Base-by-base conservation (phyloP, 2,888 invertebrate genomes). In the Fragum sueziense region DNA sequence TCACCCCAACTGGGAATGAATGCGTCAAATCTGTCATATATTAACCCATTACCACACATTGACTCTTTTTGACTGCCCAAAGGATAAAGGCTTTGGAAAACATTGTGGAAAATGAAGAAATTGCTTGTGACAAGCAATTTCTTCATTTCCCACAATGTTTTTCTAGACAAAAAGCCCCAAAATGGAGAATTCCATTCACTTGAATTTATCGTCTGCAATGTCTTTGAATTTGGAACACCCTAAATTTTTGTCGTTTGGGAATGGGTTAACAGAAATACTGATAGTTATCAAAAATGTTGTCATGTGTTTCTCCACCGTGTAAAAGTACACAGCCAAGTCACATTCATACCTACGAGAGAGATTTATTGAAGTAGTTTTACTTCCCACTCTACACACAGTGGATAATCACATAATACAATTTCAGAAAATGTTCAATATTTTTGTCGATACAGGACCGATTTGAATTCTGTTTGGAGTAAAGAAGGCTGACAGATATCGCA, bases 81-180 rank as follows among this genome's bases (percentile, higher is more conserved):
- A 54, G 1, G 22, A 1, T 2, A n/a, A 54, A 54, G 22, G 11
- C 54, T n/a, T 54, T 54, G 25, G n/a, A n/a, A 54, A 54, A 54
- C 54, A 54, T 54, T 6, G 22, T 54, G 54, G 54, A n/a, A 54
- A 54, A n/a, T 22, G 54, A 25, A 54, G 54, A 54, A 54, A 54
- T 22, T 54, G 54, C 54, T n/a, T 4, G 6, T 2, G 11, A 54
- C 54, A n/a, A 54, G 54, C 54, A 54, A 22, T 54, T 2, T 54
- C 54, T 22, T 25, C 20, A 22, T 54, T 54, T 54, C 22, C 54
- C 54, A 54, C 54, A 54, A 54, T 54, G 54, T 54, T 54, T 22
- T 47, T n/a, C n/a, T n/a, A n/a, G n/a, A 41, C 41, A 41, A 41
- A 41, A 41, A 41, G 41, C 41, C n/a, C n/a, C n/a, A n/a, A n/a